Evolutionary conservation across 2,797 vertebrate species (phyloP).

Genomic region (Sebastes trivittatus): DNA sequence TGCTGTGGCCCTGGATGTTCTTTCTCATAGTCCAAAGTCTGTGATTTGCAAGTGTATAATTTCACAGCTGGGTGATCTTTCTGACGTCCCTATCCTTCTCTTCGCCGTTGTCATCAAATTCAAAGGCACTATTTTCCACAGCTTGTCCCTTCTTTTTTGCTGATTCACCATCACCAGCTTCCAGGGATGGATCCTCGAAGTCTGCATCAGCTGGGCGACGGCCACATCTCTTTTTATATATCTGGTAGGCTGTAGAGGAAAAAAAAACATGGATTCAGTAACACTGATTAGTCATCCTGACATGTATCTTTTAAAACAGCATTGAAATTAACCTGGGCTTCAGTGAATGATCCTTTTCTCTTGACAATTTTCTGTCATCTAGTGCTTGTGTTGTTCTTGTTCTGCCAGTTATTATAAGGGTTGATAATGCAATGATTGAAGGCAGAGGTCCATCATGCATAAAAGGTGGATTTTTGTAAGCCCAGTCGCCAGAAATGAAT

Average conservation of each 20-base stretch:
- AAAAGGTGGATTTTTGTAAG: not conserved
- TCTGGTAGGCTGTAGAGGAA: slow-evolving; percentile 65
- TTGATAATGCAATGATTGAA: not conserved
- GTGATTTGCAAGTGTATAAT: not conserved
- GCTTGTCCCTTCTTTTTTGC: slow-evolving; percentile 41
- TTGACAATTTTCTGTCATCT: not conserved
- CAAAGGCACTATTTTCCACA: slow-evolving; percentile 67
- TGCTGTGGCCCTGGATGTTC: not conserved
- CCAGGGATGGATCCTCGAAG: slow-evolving; percentile 7
- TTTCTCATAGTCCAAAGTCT: not conserved
- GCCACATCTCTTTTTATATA: slow-evolving; percentile 8
- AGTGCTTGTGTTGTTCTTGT: not conserved
- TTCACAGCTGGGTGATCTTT: slow-evolving; percentile 71
- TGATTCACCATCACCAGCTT: not conserved
- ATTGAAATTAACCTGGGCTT: not conserved
- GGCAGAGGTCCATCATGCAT: not conserved
- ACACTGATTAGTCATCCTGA: not conserved
- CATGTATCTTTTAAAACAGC: not conserved
- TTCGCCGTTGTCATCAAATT: slow-evolving; percentile 37
- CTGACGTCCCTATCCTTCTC: slow-evolving; percentile 25
- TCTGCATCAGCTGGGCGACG: slow-evolving; percentile 1
- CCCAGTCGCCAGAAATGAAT: not conserved
- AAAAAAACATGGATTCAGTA: not conserved
- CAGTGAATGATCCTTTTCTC: not conserved
- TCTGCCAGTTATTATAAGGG: not conserved